Evolutionary conservation across 1,140 invertebrate species (phyloP).

Genomic region (Probaryconus sp.): DNA sequence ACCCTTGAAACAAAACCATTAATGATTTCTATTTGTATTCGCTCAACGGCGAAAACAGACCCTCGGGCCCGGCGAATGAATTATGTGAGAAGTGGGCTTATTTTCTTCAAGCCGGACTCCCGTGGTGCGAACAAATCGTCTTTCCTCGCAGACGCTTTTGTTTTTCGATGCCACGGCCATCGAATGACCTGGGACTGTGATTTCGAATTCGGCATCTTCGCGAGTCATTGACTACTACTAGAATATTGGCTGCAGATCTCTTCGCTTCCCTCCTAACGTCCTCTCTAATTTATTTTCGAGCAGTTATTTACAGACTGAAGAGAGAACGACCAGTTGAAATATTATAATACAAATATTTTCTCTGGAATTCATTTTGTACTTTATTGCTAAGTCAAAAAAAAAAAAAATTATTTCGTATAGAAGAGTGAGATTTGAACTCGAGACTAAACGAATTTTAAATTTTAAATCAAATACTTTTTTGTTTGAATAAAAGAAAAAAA

Average conservation of each 20-base stretch:
- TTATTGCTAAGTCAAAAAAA: no score
- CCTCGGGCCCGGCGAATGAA: conserved; percentile 68
- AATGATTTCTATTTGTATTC: conserved; percentile 78
- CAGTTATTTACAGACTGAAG: no score
- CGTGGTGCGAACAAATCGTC: conserved; percentile 76
- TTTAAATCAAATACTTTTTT: no score
- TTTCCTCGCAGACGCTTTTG: conserved; percentile 66
- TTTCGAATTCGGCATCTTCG: conserved; percentile 55
- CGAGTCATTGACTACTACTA: conserved; percentile 35
- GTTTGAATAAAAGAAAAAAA: no score
- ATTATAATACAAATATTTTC: no score
- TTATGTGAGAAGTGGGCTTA: conserved; percentile 77
- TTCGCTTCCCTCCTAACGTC: conserved; percentile 14
- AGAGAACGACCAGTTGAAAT: no score
- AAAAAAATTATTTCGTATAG: no score
- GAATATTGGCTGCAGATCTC: conserved; percentile 18
- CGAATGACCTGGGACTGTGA: conserved; percentile 27
- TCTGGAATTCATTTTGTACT: no score
- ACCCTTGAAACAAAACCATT: conserved; percentile 76
- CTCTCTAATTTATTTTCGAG: no score
- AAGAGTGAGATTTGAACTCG: no score
- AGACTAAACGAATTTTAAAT: no score
- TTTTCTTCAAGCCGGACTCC: conserved; percentile 76
- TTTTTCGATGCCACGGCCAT: conserved; percentile 60
- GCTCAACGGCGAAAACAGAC: conserved; percentile 58